Percentiles rank a stretch among this genome's conserved stretches.
These are phyloP conservation scores for Carcharodon carcharias DNA, from an alignment of 2,797 vertebrate species.

Conservation along the genomic window DNA sequence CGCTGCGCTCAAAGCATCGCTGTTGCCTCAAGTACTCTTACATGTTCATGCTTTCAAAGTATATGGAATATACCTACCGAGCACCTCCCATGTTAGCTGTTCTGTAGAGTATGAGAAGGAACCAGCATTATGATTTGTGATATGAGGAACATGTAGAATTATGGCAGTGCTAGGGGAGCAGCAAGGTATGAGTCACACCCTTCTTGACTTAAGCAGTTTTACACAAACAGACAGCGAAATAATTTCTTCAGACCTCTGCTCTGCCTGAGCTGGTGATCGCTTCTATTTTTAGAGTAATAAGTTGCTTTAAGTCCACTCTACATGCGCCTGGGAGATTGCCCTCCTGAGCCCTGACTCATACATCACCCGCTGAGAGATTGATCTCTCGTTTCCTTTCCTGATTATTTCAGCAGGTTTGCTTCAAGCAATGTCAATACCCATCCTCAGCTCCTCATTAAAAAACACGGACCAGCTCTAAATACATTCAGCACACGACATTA, in stretches of 20 bases:
- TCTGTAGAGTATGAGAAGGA: neutral
- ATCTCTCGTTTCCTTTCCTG: neutral
- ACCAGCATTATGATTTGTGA: neutral
- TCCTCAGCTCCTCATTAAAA: neutral
- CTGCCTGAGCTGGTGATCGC: neutral
- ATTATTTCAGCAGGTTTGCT: conserved; percentile 26
- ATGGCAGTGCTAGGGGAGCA: neutral
- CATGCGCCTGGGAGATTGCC: neutral
- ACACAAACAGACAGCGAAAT: neutral
- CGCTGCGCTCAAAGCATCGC: neutral
- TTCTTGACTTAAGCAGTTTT: neutral
- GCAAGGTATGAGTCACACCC: neutral
- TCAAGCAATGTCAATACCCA: conserved; percentile 10
- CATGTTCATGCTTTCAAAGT: neutral
- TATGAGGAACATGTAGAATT: neutral
- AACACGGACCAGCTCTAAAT: neutral
- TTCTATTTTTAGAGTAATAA: conserved; percentile 28
- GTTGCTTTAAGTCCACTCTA: conserved; percentile 15
- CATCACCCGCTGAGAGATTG: conserved; percentile 25
- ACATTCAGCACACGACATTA: neutral
- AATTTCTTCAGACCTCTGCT: neutral
- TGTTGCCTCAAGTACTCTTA: neutral
- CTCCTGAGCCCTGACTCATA: conserved; percentile 17
- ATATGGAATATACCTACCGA: neutral
- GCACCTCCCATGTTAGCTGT: neutral